Base-by-base conservation (phyloP, 2,797 vertebrate genomes). In the Falco naumanni region DNA sequence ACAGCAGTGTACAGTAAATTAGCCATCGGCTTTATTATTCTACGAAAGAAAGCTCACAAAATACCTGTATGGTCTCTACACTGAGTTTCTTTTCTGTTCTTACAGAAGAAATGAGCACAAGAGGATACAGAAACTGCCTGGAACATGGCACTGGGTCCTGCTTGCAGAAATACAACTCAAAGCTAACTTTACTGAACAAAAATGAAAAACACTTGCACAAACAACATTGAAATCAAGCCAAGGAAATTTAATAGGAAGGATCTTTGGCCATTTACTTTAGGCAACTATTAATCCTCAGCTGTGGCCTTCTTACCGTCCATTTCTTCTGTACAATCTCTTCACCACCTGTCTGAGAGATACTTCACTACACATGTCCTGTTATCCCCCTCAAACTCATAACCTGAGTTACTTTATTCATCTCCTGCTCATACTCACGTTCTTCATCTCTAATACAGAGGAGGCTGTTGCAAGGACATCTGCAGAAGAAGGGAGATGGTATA, bases 401-500 rank as follows among this genome's bases (percentile, higher is more conserved):
- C 21, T 24, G 33, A n/a, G 7, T 50, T 10, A 16, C 2, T 39
- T 57, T 34, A 47, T 41, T 47, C 33, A 51, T 22, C 33, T 1
- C 1, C 5, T 24, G 0, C 17, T 28, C 22, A 8, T 26, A 10
- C 11, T 43, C 63, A 41, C 8, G 17, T 22, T 13, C n/a, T 59
- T 51, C n/a, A 10, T 24, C 34, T 64, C 37, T 43, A 31, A n/a
- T 4, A 16, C 0, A 1, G 43, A 57, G 76, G 56, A 69, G 33
- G 14, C 24, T 75, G 29, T 56, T n/a, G 51, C 26, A 39, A 37
- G 14, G 43, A 11, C 53, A 37, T 24, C 25, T 33, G 13, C 33
- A 68, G 29, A 8, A 39, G 37, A 31, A 20, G 63, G 21, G 56
- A 64, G 24, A 5, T 15, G 45, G 22, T 31, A 50, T 26, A 25